Base-by-base conservation (phyloP, 2,888 invertebrate genomes). In the Eupithecia inturbata region DNA sequence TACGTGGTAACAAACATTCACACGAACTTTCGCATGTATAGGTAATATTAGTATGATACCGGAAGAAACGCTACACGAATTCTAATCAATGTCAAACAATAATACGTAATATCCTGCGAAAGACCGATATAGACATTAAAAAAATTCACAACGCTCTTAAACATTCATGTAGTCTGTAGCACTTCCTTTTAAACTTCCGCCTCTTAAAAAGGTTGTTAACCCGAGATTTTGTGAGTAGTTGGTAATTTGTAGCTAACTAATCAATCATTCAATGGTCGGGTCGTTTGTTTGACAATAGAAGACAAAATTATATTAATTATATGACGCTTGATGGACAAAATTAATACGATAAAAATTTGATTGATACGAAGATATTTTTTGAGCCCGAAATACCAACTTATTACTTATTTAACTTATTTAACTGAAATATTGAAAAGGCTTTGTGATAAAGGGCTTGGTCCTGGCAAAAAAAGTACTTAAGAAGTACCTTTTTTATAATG, bases 41-140 rank as follows among this genome's bases (percentile, higher is more conserved):
- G n/a, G n/a, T n/a, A n/a, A n/a, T n/a, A n/a, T n/a, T n/a, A 22
- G 33, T 19, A 28, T 69, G 49, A 62, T 22, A 72, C 77, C 73
- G 79, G 77, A 80, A 79, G 76, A 79, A 76, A 82, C 75, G 79
- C 80, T 79, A 73, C 77, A 36, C 68, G 78, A 74, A 73, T 79
- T 76, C 72, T 71, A 76, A 79, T 75, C 68, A 67, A 75, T 81
- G 87, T 87, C 88, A 88, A 82, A 85, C 77, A 78, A 82, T 84
- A 89, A 88, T 84, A 78, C 82, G 80, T 81, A 77, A 89, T 90
- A 89, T 93, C 94, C 93, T 93, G 92, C 90, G 87, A 90, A 92
- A 87, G 85, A 87, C 87, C 78, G 84, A 91, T 91, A 92, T 90
- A 91, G 91, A 88, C 85, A 84, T 85, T 86, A 84, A 85, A 89